These are phyloP conservation scores for Cantharis rufa DNA, from an alignment of 2,888 invertebrate species.

Conservation along the genomic window DNA sequence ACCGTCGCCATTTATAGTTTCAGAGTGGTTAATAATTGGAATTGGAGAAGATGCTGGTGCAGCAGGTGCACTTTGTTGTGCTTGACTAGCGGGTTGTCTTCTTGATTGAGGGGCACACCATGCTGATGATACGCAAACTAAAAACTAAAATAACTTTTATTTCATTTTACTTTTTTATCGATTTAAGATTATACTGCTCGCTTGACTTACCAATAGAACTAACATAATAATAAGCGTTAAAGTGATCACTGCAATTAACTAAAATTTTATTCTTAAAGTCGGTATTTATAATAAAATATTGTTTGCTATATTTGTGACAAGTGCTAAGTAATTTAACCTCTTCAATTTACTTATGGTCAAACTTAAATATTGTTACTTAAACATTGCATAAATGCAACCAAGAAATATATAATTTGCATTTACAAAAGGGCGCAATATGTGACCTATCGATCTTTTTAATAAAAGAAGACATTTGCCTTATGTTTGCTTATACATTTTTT, in stretches of 20 bases:
- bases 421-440: constrained; percentile 1
- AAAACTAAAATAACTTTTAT: neutral
- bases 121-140: neutral
- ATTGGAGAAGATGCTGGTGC: constrained; percentile 40
- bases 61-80: neutral
- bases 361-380: constrained; percentile 26
- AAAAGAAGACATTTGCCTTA: neutral
- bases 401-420: neutral
- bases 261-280: neutral
- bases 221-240: neutral
- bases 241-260: neutral
- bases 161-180: neutral
- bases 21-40: constrained; percentile 57
- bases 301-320: constrained; percentile 37
- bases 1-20: constrained; percentile 56
- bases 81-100: neutral
- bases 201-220: neutral
- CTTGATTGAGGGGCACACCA: neutral
- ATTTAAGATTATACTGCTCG: neutral
- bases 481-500: neutral
- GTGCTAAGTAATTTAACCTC: constrained; percentile 46
- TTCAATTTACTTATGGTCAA: constrained; percentile 32
- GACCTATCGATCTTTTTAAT: neutral
- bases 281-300: constrained; percentile 36
- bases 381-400: constrained; percentile 24